Evolutionary conservation across 1,140 invertebrate species (phyloP).

Genomic region (Stegodyphus dumicola): DNA sequence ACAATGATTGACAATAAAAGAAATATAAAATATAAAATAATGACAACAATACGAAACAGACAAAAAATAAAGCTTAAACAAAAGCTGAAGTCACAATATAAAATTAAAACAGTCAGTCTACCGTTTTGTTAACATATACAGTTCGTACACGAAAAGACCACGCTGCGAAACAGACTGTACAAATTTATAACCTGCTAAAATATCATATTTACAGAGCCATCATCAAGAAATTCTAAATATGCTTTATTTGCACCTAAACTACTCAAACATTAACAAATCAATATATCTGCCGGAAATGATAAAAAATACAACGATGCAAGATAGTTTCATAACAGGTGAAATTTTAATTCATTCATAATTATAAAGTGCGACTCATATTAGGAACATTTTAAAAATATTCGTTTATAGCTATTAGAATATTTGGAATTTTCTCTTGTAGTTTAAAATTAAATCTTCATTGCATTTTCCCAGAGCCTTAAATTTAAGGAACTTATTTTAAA

Average conservation of each 20-base stretch:
- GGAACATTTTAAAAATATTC: too few relatives aligned
- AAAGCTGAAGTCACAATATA: constrained; percentile 47
- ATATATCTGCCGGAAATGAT: constrained; percentile 5
- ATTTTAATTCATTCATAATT: too few relatives aligned
- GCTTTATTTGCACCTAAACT: constrained; percentile 24
- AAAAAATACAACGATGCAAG: neutral
- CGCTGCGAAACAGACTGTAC: constrained; percentile 41
- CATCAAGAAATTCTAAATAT: neutral
- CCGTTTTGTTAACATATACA: constrained; percentile 25
- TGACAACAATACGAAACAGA: constrained; percentile 18
- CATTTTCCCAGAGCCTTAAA: too few relatives aligned
- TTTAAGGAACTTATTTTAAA: too few relatives aligned
- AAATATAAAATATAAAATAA: constrained; percentile 52
- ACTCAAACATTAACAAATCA: constrained; percentile 20
- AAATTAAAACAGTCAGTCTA: constrained; percentile 34
- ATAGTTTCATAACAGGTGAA: neutral
- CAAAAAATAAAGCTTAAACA: constrained; percentile 22
- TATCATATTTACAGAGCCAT: constrained; percentile 27
- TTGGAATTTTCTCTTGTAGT: too few relatives aligned
- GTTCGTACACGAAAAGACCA: constrained; percentile 23
- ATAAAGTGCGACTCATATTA: too few relatives aligned
- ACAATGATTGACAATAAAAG: constrained; percentile 38
- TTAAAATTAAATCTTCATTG: too few relatives aligned
- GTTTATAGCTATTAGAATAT: too few relatives aligned
- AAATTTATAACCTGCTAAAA: constrained; percentile 32